Evolutionary conservation across 2,797 vertebrate species (phyloP), one percentile per base, ranked within the genome.

Genomic region (Cyprinella venusta): DNA sequence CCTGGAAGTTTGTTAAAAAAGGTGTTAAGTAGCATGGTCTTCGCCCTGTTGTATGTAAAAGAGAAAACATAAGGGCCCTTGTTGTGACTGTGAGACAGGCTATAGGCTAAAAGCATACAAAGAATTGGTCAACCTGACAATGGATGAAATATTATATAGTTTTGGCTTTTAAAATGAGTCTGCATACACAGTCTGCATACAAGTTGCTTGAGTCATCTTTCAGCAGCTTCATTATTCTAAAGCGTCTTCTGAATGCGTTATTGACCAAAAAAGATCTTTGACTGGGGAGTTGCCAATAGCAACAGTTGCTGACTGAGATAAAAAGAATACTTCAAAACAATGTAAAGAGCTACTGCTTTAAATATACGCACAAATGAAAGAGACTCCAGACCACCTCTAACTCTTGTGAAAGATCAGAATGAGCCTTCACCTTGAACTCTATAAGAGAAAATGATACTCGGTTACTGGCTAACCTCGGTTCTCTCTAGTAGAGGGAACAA

Each of bases 381-480:
- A 72, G 15, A 69, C 72, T 38, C 26, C 45, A 68, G 76, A 83
- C 70, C 80, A 63, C 81, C 68, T 86, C 45, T 67, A 78, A 81
- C 65, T 83, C 56, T n/a, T 54, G 79, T 21, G 50, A 80, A 80
- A 56, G 48, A 76, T 82, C 75, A 48, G 79, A 69, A 89, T 86
- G 88, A 88, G 54, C 12, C 59, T 80, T 83, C 74, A 65, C 74
- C 70, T 80, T 40, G 85, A 78, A 87, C 38, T n/a, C 74, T 83
- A 38, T 88, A 88, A 81, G 71, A 54, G 76, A 67, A 88, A 87
- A 30, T 30, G 26, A 30, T 30, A 30, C 26, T 33, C 30, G 30
- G 30, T 33, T 33, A 33, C 30, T 33, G 30, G 30, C 3, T 33
- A 33, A 33, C 30, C 1, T 33, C 30, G 30, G 30, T 33, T 33